Percentiles rank a stretch among this genome's conserved stretches.
Evolutionary conservation across 2,113 vertebrate genomes (phyloP).

Genomic region (Salvelinus alpinus): DNA sequence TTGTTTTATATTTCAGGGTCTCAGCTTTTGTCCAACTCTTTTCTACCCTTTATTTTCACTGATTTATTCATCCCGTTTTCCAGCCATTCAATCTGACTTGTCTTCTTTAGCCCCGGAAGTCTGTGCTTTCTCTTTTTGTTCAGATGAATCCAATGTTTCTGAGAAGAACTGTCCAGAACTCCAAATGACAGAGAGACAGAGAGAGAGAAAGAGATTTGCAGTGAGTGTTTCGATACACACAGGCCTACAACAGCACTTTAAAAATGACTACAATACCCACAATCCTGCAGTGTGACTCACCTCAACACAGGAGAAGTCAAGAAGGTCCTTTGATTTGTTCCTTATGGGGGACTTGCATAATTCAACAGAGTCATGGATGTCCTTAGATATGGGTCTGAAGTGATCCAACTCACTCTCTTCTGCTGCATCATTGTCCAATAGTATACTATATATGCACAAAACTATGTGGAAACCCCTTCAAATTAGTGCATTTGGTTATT

Average conservation of each 20-base stretch:
- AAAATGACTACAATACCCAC: background rate
- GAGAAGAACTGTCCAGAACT: conserved; percentile 38
- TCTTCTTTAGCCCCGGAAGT: conserved; percentile 16
- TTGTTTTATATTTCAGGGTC: background rate
- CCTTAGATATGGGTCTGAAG: background rate
- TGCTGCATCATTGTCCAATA: background rate
- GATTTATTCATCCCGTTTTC: background rate
- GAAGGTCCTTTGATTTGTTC: background rate
- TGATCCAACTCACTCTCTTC: background rate
- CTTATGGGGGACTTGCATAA: background rate
- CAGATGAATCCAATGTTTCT: conserved; percentile 28
- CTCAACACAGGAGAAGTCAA: conserved; percentile 1
- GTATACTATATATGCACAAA: too few species aligned
- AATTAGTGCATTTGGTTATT: too few species aligned
- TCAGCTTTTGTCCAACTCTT: too few species aligned
- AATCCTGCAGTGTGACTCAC: background rate
- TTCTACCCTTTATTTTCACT: background rate
- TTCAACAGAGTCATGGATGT: background rate
- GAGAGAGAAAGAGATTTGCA: background rate
- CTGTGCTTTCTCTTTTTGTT: conserved; percentile 35
- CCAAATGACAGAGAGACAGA: conserved; percentile 19
- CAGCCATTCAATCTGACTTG: conserved; percentile 6
- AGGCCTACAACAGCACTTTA: too few species aligned
- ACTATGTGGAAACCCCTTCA: too few species aligned
- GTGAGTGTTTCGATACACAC: background rate